A percentile compares a stretch with the other conserved stretches of the same genome.
These are phyloP conservation scores for Dendrocincla tyrannina DNA, from an alignment of 2,797 vertebrate genomes.

Conservation along the genomic window DNA sequence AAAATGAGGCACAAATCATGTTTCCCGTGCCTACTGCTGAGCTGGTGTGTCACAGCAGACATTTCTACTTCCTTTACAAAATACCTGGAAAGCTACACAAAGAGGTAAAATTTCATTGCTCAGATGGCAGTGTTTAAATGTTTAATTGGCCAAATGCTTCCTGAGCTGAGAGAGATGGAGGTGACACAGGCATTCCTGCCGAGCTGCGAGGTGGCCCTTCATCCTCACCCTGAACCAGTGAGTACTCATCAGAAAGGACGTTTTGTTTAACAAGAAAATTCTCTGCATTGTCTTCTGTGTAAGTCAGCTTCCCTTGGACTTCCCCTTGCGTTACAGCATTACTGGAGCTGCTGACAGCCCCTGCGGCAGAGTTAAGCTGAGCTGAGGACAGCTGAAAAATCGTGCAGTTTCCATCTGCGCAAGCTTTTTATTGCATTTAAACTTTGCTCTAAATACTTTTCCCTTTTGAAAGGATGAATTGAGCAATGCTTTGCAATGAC, in stretches of 20 bases:
- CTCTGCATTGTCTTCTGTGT: neutral
- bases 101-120: neutral
- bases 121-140: neutral
- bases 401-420: neutral
- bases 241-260: neutral
- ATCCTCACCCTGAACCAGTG: accelerated
- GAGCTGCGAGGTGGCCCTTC: accelerated
- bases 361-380: neutral
- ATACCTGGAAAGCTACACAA: neutral
- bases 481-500: neutral
- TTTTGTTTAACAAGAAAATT: neutral
- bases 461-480: neutral
- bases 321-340: neutral
- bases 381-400: neutral
- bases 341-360: neutral
- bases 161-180: neutral
- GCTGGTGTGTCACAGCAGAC: neutral
- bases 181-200: neutral
- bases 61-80: neutral
- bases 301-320: neutral
- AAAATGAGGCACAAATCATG: neutral
- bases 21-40: accelerated
- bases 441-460: conserved; percentile 47
- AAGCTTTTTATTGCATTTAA: neutral
- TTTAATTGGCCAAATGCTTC: neutral